Evolutionary conservation across 2,888 invertebrate genomes (phyloP), one percentile per base, ranked within the genome.

Genomic region (Ennomos fuscantarius): DNA sequence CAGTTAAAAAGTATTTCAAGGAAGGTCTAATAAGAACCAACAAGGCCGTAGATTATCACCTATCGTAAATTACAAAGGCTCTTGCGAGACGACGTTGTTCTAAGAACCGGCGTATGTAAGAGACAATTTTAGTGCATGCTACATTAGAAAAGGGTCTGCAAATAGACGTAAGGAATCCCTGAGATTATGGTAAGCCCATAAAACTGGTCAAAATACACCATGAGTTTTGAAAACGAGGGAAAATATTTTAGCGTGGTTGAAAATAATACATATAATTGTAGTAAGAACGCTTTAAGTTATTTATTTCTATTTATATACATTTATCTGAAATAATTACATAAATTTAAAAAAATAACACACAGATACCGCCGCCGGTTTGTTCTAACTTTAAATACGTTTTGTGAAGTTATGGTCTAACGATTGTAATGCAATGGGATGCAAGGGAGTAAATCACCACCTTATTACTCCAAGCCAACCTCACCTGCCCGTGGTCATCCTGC

Each of bases 51-150:
- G 58, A 60, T 63, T 40, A 11, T 63, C 15, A 62, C 62, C 61
- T 54, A 68, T 74, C 78, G 78, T 81, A 82, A 83, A 82, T 79
- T 75, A 77, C 68, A 46, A 57, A 57, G 72, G 69, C 69, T 74
- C 72, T 70, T 70, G 69, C 67, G 65, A 66, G 67, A 57, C 64
- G 65, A 66, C 68, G 56, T 68, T 60, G 57, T 63, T 65, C 62
- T 64, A 58, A 70, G 62, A 55, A 61, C 59, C 40, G 61, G 24
- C 65, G 57, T 63, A 66, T 66, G 70, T 74, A 74, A 74, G 75
- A 73, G 72, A 77, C 74, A 74, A 74, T 78, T 78, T 78, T 71
- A 70, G 63, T 69, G 76, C 68, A 75, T 74, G 76, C 73, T 73
- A 77, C 78, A 76, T 78, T 79, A 72, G 66, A 66, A 71, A 74